Evolutionary conservation across 2,797 vertebrate genomes (phyloP).

Genomic region (Propithecus perrieri): DNA sequence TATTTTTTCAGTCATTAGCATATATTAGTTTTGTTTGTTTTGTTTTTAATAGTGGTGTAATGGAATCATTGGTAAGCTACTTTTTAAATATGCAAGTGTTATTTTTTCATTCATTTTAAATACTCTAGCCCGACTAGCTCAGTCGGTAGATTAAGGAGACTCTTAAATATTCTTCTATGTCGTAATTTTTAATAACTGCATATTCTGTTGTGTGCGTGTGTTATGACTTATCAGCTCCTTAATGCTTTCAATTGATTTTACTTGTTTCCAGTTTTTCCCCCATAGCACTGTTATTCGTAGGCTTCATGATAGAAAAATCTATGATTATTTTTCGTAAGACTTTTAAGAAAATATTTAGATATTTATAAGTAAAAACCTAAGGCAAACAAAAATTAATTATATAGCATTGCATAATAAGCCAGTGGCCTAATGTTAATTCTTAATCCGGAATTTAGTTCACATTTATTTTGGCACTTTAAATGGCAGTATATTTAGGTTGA

Average conservation of each 20-base stretch:
- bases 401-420: not conserved
- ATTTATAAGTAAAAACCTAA: slow-evolving; percentile 34
- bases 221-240: not conserved
- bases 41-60: slow-evolving; percentile 6
- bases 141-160: too few species aligned
- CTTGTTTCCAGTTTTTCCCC: not conserved
- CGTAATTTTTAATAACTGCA: not conserved
- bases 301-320: not conserved
- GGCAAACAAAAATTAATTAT: slow-evolving; percentile 6
- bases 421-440: not conserved
- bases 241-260: not conserved
- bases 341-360: slow-evolving; percentile 34
- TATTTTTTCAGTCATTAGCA: not conserved
- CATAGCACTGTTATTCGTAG: not conserved
- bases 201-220: not conserved
- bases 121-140: not conserved
- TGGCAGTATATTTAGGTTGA: not conserved
- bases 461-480: not conserved
- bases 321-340: not conserved
- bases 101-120: not conserved
- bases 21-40: not conserved
- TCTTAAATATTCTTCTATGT: not conserved
- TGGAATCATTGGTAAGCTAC: not conserved
- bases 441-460: not conserved
- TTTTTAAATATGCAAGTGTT: not conserved